Percentiles rank a stretch among this genome's conserved stretches.
phyloP scores from a whole-genome alignment of 2,113 vertebrate species.

The Elgaria multicarinata region DNA sequence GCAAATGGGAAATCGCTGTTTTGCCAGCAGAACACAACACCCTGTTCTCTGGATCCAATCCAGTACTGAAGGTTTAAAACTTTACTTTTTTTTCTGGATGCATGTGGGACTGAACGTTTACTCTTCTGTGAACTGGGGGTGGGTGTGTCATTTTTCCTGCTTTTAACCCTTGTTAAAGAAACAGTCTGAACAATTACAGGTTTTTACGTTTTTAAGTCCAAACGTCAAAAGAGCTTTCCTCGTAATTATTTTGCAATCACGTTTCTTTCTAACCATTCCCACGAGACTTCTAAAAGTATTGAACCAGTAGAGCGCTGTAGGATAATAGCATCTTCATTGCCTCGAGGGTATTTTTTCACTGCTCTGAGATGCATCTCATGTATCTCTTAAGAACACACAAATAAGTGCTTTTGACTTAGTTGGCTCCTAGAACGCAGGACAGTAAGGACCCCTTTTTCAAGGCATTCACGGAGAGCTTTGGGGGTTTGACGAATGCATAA shows the following conservation, averaged over 20 bases:
- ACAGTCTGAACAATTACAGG: constrained; percentile 16
- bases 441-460: constrained; percentile 5
- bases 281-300: constrained; percentile 27
- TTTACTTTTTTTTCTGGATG: background rate
- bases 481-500: constrained; percentile 12
- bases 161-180: background rate
- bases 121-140: background rate
- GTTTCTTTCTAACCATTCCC: constrained; percentile 7
- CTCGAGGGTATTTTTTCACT: constrained; percentile 42
- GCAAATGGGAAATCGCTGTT: background rate
- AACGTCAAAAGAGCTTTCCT: background rate
- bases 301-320: background rate
- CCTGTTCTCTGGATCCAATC: background rate
- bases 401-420: constrained; percentile 11
- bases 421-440: constrained; percentile 30
- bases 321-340: constrained; percentile 19
- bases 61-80: background rate
- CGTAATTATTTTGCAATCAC: background rate
- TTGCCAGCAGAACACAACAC: background rate
- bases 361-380: constrained; percentile 24
- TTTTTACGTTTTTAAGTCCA: background rate
- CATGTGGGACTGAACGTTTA: background rate
- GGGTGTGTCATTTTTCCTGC: background rate
- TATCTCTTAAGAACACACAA: constrained; percentile 36
- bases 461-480: background rate